Base-by-base conservation (phyloP, 2,888 invertebrate species). In the Tipula confusa region DNA sequence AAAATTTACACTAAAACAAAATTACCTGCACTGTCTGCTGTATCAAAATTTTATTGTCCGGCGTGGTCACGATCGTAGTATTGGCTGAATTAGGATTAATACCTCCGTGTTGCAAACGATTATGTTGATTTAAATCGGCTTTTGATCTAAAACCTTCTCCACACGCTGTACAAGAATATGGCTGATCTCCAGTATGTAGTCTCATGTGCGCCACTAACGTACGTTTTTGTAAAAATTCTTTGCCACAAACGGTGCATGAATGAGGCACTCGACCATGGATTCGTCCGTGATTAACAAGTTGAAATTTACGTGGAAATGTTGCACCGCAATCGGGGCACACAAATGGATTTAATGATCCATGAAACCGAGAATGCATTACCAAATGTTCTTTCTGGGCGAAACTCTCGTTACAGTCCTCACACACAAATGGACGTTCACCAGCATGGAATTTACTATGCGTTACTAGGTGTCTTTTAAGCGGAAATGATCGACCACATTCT, bases 301-400 rank as follows among this genome's bases (percentile, higher is more conserved):
- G 95, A 90, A 96, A 96, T 91, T 96, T 96, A 85, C 96, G 92
- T 84, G 95, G 94, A 90, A 96, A 96, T 84, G 95, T 95, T 83
- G 93, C 94, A 28, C 95, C 95, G 88, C 98, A 98, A 88, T 96
- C 96, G 83, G 94, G 93, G 89, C 98, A 98, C 86, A 95, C 95
- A 90, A 98, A 98, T 11, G 98, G 98, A 87, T 97, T 96, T 87
- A 98, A 93, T 6, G 98, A 98, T n/a, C 97, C 97, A 90, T 98
- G 97, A 90, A 97, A 97, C 85, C 97, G 89, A 85, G 90, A 91
- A 88, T 91, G 90, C 90, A 91, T 91, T 85, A 91, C 90, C 84
- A 90, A 87, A 86, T 97, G 97, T 89, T 97, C 97, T 88, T 96
- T 94, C 85, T 97, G 93, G 11, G 96, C 95, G 90, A 97, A 97